phyloP scores from a whole-genome alignment of 64 coral and sea anemone species.

The Orbicella faveolata region DNA sequence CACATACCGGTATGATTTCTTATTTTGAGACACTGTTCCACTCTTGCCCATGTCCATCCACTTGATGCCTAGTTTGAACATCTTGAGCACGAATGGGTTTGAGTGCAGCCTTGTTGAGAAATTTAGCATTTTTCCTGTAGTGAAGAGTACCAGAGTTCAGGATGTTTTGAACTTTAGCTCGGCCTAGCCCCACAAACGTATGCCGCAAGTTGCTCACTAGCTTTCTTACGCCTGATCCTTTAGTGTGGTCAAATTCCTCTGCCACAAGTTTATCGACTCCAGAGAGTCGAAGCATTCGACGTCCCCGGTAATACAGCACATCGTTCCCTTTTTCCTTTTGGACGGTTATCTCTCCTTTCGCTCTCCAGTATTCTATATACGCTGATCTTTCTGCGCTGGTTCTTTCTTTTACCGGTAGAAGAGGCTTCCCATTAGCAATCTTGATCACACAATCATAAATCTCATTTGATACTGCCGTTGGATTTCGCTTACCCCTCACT shows the following conservation, averaged over 20 bases:
- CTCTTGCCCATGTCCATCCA: neutral
- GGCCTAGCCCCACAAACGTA: neutral
- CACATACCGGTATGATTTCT: no score
- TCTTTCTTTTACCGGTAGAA: constrained; percentile 10
- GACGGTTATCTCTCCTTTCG: constrained; percentile 26
- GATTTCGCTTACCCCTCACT: constrained; percentile 13
- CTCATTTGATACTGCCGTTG: constrained; percentile 1
- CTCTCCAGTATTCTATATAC: constrained; percentile 25
- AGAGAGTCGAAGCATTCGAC: neutral
- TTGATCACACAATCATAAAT: constrained; percentile 3
- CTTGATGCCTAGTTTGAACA: constrained; percentile 51
- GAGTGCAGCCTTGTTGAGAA: constrained; percentile 36
- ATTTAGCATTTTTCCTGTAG: constrained; percentile 33
- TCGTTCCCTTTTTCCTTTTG: neutral
- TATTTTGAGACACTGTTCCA: no score
- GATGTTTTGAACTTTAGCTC: constrained; percentile 39
- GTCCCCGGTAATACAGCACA: constrained; percentile 17
- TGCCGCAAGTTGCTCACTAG: constrained; percentile 5
- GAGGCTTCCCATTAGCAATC: constrained; percentile 1
- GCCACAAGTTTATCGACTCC: constrained; percentile 12
- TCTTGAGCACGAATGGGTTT: constrained; percentile 47
- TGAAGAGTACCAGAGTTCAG: constrained; percentile 42
- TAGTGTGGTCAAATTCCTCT: constrained; percentile 14
- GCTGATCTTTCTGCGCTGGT: constrained; percentile 23
- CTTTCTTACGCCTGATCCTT: constrained; percentile 41